Evolutionary conservation across 2,888 invertebrate species (phyloP).

Genomic region (Nymphalis c-album): DNA sequence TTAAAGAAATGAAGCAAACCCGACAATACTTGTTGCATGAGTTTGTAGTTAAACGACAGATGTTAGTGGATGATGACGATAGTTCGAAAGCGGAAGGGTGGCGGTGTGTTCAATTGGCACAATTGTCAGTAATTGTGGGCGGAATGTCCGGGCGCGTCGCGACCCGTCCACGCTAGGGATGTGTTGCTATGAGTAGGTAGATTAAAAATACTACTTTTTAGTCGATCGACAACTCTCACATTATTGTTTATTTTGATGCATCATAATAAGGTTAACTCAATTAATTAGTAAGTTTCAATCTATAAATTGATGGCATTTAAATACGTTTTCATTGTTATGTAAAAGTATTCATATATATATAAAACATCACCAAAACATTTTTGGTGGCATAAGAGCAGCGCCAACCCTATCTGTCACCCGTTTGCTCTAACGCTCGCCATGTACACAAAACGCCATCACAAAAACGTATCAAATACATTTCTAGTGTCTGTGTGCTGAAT

Average conservation of each 20-base stretch:
- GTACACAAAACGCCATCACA: slow-evolving; percentile 33
- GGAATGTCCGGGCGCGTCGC: slow-evolving; percentile 72
- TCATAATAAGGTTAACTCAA: too few species aligned
- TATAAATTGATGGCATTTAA: too few species aligned
- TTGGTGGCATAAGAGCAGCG: not conserved
- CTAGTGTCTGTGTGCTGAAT: slow-evolving; percentile 23
- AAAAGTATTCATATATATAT: too few species aligned
- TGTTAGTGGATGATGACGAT: slow-evolving; percentile 57
- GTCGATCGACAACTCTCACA: not conserved
- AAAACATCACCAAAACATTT: too few species aligned
- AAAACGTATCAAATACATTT: slow-evolving; percentile 27
- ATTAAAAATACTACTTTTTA: not conserved
- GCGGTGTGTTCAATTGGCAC: slow-evolving; percentile 76
- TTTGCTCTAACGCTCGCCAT: slow-evolving; percentile 20
- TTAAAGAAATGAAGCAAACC: not conserved
- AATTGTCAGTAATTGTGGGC: slow-evolving; percentile 80
- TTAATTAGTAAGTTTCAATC: too few species aligned
- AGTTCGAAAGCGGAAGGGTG: slow-evolving; percentile 77
- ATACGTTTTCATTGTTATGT: too few species aligned
- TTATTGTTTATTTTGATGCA: too few species aligned
- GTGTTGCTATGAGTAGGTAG: not conserved
- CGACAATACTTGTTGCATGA: slow-evolving; percentile 31
- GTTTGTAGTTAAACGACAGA: slow-evolving; percentile 55
- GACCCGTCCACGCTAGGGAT: slow-evolving; percentile 11
- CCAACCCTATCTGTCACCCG: slow-evolving; percentile 18